Evolutionary conservation across 2,797 vertebrate genomes (phyloP).

Genomic region (Eidolon dupreanum): DNA sequence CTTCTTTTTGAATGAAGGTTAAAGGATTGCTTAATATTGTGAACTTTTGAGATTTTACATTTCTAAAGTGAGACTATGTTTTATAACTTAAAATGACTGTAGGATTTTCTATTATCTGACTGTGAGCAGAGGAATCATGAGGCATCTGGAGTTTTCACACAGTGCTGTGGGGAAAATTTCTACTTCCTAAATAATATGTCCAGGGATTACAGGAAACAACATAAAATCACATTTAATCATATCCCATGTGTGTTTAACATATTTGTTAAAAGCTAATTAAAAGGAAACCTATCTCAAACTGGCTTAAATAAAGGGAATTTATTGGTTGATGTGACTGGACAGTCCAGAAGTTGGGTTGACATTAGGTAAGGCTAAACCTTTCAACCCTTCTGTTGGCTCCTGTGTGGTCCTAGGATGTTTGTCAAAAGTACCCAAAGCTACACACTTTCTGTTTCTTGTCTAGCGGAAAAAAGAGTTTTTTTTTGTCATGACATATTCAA

Average conservation of each 20-base stretch:
- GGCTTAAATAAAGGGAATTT: background rate
- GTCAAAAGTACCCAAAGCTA: background rate
- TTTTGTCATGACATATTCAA: background rate
- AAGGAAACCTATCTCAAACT: background rate
- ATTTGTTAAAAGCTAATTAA: background rate
- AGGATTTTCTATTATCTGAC: background rate
- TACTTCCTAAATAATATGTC: background rate
- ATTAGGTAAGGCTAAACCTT: background rate
- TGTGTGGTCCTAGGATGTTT: background rate
- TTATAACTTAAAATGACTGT: background rate
- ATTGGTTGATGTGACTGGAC: background rate
- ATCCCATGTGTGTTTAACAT: background rate
- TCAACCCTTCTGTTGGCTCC: background rate
- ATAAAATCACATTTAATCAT: background rate
- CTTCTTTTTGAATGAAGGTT: background rate
- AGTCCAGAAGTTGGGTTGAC: background rate
- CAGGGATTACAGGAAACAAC: background rate
- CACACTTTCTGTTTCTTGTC: background rate
- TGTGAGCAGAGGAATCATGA: background rate
- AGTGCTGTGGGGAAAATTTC: background rate
- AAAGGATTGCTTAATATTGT: background rate
- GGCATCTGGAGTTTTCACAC: background rate
- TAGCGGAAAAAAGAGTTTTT: background rate
- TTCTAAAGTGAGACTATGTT: background rate
- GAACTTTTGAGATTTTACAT: conserved; percentile 6